Percentiles rank a stretch among this genome's conserved stretches.
Evolutionary conservation across 2,888 invertebrate genomes (phyloP).

Genomic region (Hypomecis atomaria): DNA sequence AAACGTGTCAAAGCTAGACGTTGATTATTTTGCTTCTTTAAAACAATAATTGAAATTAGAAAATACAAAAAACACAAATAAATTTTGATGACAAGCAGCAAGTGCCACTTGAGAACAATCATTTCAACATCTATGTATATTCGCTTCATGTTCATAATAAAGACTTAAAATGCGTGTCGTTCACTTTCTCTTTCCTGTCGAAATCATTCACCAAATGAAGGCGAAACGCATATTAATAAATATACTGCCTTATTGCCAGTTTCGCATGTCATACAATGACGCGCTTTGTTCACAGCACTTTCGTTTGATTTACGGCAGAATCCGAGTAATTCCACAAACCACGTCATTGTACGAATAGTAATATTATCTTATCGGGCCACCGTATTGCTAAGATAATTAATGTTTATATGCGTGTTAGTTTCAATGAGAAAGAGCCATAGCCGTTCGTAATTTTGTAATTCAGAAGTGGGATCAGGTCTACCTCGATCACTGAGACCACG

Average conservation of each 20-base stretch:
- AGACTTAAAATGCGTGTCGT: slow-evolving; percentile 3
- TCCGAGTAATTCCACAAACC: slow-evolving; percentile 9
- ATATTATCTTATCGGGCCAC: slow-evolving; percentile 37
- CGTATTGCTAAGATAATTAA: slow-evolving; percentile 10
- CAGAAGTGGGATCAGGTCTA: slow-evolving; percentile 70
- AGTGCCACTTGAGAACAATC: too few species aligned
- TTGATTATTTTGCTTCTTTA: too few species aligned
- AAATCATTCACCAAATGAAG: slow-evolving; percentile 24
- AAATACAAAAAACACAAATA: too few species aligned
- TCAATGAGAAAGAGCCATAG: slow-evolving; percentile 68
- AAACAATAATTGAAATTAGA: too few species aligned
- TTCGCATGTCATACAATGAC: slow-evolving; percentile 32
- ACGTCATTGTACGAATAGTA: slow-evolving; percentile 25
- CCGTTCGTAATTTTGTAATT: slow-evolving; percentile 50
- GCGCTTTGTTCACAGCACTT: slow-evolving; percentile 5
- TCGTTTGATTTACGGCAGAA: slow-evolving; percentile 1
- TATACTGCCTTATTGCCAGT: slow-evolving; percentile 26
- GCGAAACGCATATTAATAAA: slow-evolving; percentile 6
- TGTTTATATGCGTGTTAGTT: slow-evolving; percentile 58
- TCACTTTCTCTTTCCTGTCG: neutral
- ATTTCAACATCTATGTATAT: slow-evolving; percentile 16
- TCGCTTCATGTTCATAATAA: slow-evolving; percentile 12
- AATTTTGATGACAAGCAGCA: too few species aligned
- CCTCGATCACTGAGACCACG: slow-evolving; percentile 90
- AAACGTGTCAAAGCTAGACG: too few species aligned